Evolutionary conservation across 2,797 vertebrate genomes (phyloP), one percentile per base, ranked within the genome.

Genomic region (Typhlichthys eigenmanni): DNA sequence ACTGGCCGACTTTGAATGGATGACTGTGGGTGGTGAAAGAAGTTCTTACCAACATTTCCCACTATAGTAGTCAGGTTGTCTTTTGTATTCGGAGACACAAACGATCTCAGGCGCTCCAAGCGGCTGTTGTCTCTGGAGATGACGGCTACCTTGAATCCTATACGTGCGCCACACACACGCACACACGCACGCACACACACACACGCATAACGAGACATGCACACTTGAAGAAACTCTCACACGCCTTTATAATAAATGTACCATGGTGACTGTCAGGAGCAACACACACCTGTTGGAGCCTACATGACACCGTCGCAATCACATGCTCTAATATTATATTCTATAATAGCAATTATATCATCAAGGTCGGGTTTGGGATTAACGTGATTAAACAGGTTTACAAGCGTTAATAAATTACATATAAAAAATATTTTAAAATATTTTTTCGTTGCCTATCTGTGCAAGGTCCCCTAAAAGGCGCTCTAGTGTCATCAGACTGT

Each of bases 141-240:
- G 46, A 94, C 94, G 0, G 91, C 94, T 0, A 95, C 94, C 67
- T 84, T 93, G 76, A 94, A 95, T 64, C 94, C 94, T 95, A 47
- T 9, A 74, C 38, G 74, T n/a, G 72, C 24, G 61, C 34, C 19
- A 70, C 4, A 70, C 19, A 51, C 52, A 56, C 55, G 61, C 55
- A 63, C 49, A 74, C 52, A 64, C 64, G 29, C 56, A 24, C 58
- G 34, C 13, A 29, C 57, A 58, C 51, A 53, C 51, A 53, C 55
- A 46, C 55, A 58, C 16, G 4, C 24, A 24, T 24, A 24, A 24
- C 24, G 2, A 57, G 3, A 45, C 55, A 54, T 6, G 14, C 49
- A 51, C 14, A 51, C 49, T 13, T n/a, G 5, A 12, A 48, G 12
- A 48, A 12, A n/a, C 47, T 13, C 13, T 13, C 47, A 51, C 4